Evolutionary conservation across 2,797 vertebrate species (phyloP).

Genomic region (Eurystomus glaucurus): DNA sequence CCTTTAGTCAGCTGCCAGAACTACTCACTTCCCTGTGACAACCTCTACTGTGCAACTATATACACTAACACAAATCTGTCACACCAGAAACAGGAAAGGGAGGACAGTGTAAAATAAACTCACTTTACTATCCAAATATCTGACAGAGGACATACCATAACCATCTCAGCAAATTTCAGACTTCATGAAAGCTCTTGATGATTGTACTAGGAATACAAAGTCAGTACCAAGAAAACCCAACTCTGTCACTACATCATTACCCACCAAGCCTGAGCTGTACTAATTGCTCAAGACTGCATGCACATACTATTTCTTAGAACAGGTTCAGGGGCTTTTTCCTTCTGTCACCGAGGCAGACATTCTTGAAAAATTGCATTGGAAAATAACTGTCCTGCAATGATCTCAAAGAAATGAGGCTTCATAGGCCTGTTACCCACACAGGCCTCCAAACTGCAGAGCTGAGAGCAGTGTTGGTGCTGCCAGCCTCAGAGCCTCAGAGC

Average conservation of each 20-base stretch:
- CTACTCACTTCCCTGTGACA: conserved; percentile 63
- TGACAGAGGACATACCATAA: neutral
- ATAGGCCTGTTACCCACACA: neutral
- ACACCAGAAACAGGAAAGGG: conserved; percentile 16
- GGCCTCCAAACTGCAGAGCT: neutral
- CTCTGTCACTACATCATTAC: neutral
- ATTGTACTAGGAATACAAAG: neutral
- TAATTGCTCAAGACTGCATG: fast-evolving
- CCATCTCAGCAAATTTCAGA: neutral
- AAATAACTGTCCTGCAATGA: neutral
- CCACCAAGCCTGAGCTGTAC: neutral
- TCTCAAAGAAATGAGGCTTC: neutral
- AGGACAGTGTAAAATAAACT: conserved; percentile 33
- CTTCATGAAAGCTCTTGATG: neutral
- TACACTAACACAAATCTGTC: conserved; percentile 55
- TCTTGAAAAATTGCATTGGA: neutral
- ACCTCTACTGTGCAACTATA: conserved; percentile 15
- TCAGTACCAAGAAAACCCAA: neutral
- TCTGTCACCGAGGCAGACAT: fast-evolving
- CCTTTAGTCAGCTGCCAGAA: conserved; percentile 60
- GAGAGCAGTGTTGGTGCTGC: neutral
- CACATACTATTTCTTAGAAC: neutral
- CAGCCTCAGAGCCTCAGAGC: neutral
- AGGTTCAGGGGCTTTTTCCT: neutral
- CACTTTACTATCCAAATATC: conserved; percentile 31